phyloP scores from a whole-genome alignment of 2,797 vertebrate species.

The Pipistrellus kuhlii region DNA sequence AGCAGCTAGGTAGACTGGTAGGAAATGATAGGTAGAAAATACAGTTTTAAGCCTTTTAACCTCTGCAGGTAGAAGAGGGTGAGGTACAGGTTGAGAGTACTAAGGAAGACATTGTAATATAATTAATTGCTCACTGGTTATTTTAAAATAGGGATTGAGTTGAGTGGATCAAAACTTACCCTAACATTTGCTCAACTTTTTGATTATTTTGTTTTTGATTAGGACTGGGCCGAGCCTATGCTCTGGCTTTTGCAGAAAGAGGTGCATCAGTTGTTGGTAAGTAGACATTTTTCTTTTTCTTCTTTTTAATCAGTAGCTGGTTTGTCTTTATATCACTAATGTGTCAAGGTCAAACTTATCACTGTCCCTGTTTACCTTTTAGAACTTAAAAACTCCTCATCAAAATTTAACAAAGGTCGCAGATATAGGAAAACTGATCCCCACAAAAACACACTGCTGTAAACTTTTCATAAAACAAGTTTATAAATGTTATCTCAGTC shows the following conservation, averaged over 20 bases:
- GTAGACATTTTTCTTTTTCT: conserved; percentile 73
- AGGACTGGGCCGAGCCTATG: conserved; percentile 97
- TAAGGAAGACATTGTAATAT: neutral
- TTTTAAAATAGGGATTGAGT: conserved; percentile 17
- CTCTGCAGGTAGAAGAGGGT: neutral
- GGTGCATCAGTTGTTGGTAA: conserved; percentile 97
- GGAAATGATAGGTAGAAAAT: neutral
- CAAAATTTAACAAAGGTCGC: no score
- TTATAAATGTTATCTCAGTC: no score
- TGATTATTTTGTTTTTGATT: conserved; percentile 64
- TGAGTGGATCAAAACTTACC: neutral
- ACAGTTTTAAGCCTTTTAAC: conserved; percentile 22
- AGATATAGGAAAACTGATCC: no score
- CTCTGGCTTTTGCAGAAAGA: conserved; percentile 96
- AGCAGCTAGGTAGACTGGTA: neutral
- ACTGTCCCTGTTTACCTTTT: no score
- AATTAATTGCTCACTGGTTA: neutral
- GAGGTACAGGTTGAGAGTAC: neutral
- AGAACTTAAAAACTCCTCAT: no score
- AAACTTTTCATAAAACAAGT: no score
- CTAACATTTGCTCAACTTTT: neutral
- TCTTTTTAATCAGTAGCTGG: conserved; percentile 40
- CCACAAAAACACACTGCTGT: no score
- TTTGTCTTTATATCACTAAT: no score
- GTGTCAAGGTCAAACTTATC: no score